Evolutionary conservation across 2,888 invertebrate species (phyloP).

Genomic region (Zygaena filipendulae): DNA sequence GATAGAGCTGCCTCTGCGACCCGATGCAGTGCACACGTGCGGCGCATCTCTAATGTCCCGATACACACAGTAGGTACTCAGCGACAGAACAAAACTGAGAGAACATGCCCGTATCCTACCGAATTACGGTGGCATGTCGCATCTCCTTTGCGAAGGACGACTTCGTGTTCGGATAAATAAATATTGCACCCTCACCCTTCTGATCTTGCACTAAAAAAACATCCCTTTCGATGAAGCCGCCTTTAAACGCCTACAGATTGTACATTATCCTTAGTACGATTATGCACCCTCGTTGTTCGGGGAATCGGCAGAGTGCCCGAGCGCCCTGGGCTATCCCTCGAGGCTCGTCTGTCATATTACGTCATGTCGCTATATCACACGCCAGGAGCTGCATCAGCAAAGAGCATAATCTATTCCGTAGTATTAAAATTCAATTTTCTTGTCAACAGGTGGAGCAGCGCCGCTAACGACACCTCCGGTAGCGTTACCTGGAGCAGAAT

Average conservation of each 20-base stretch:
- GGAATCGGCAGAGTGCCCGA: slow-evolving; percentile 60
- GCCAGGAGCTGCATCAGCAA: slow-evolving; percentile 25
- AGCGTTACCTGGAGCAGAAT: slow-evolving; percentile 45
- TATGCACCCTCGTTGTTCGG: slow-evolving; percentile 67
- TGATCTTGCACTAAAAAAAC: slow-evolving; percentile 64
- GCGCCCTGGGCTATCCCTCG: slow-evolving; percentile 44
- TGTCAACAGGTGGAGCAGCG: slow-evolving; percentile 53
- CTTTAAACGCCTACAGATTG: slow-evolving; percentile 70
- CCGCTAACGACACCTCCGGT: slow-evolving; percentile 45
- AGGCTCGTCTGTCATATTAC: slow-evolving; percentile 63
- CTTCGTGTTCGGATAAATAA: slow-evolving; percentile 60
- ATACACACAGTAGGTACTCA: too few relatives aligned
- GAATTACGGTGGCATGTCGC: slow-evolving; percentile 48
- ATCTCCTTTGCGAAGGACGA: slow-evolving; percentile 53
- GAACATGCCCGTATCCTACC: slow-evolving; percentile 30
- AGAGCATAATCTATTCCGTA: slow-evolving; percentile 19
- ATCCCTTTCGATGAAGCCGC: slow-evolving; percentile 66
- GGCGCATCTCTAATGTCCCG: slow-evolving; percentile 46
- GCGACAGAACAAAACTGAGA: slow-evolving; percentile 23
- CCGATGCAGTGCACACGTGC: slow-evolving; percentile 46
- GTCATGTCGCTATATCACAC: slow-evolving; percentile 51
- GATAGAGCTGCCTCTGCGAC: slow-evolving; percentile 44
- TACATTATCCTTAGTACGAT: slow-evolving; percentile 69
- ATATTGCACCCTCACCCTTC: slow-evolving; percentile 68
- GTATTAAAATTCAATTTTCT: slow-evolving; percentile 22